Evolutionary conservation across 2,113 vertebrate species (phyloP).

Genomic region (Lagopus muta): DNA sequence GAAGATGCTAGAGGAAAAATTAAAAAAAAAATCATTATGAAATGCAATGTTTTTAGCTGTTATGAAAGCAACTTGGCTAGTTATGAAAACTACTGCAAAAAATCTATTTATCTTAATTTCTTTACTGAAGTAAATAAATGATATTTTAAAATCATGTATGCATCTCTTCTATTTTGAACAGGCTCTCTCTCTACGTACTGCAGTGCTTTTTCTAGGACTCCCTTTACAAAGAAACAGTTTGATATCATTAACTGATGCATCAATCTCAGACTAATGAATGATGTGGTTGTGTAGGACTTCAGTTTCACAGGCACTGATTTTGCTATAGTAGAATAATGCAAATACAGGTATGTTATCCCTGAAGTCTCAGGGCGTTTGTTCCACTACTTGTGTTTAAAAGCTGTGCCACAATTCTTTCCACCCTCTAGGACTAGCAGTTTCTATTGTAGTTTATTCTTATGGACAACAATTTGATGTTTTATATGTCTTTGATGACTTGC

Average conservation of each 20-base stretch:
- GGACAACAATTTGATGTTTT: background rate
- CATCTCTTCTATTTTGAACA: background rate
- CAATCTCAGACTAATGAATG: background rate
- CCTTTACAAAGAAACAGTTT: background rate
- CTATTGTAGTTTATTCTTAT: background rate
- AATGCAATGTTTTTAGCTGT: slow-evolving; percentile 20
- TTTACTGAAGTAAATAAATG: slow-evolving; percentile 27
- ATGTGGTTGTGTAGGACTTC: background rate
- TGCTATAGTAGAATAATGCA: background rate
- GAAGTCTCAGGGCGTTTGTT: background rate
- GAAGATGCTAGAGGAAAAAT: background rate
- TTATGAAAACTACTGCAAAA: slow-evolving; percentile 13
- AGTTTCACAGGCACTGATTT: background rate
- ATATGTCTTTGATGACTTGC: background rate
- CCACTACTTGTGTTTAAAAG: background rate
- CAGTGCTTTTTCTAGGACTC: background rate
- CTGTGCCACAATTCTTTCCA: background rate
- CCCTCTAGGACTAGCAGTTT: background rate
- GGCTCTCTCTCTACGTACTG: background rate
- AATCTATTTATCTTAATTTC: slow-evolving; percentile 11
- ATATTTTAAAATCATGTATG: background rate
- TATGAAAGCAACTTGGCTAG: slow-evolving; percentile 25
- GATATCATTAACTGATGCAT: background rate
- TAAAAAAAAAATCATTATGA: background rate
- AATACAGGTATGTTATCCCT: background rate